A percentile compares a stretch with the other conserved stretches of the same genome.
phyloP scores from a whole-genome alignment of 2,888 invertebrate genomes.

The Athalia rosae region DNA sequence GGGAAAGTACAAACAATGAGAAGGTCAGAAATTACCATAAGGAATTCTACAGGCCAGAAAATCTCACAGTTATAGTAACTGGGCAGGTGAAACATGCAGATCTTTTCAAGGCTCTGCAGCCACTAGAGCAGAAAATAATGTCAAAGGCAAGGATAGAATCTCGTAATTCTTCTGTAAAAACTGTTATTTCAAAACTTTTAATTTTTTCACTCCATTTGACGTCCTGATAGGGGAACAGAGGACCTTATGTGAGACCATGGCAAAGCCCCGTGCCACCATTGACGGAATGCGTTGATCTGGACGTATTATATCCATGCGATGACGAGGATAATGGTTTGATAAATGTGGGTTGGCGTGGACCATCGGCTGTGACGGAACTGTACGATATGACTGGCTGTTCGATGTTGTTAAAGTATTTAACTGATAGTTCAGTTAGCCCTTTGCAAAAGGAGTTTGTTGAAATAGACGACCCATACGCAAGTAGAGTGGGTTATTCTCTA shows the following conservation, averaged over 20 bases:
- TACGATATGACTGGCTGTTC: constrained; percentile 80
- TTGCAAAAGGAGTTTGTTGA: constrained; percentile 90
- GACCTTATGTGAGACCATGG: constrained; percentile 85
- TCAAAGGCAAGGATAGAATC: constrained; percentile 75
- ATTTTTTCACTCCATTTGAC: constrained; percentile 44
- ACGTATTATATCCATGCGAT: constrained; percentile 85
- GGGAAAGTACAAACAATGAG: constrained; percentile 85
- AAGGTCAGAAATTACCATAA: constrained; percentile 90
- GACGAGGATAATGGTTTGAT: constrained; percentile 89
- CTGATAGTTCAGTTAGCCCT: constrained; percentile 91
- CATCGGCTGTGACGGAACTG: constrained; percentile 78
- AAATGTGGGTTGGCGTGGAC: constrained; percentile 87
- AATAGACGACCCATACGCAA: constrained; percentile 86
- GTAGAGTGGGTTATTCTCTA: constrained; percentile 81
- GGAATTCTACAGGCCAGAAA: constrained; percentile 91
- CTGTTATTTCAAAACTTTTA: too few relatives aligned
- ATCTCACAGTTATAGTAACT: constrained; percentile 88
- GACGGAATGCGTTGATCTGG: constrained; percentile 76
- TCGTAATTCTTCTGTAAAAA: not conserved
- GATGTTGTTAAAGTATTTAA: constrained; percentile 86
- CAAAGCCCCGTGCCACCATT: constrained; percentile 82
- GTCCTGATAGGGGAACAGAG: constrained; percentile 73
- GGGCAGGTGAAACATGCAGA: constrained; percentile 86
- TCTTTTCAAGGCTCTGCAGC: constrained; percentile 83
- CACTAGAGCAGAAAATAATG: constrained; percentile 85